Percentiles rank a stretch among this genome's conserved stretches.
These are phyloP conservation scores for Sebastes minor DNA, from an alignment of 2,797 vertebrate genomes.

Conservation along the genomic window DNA sequence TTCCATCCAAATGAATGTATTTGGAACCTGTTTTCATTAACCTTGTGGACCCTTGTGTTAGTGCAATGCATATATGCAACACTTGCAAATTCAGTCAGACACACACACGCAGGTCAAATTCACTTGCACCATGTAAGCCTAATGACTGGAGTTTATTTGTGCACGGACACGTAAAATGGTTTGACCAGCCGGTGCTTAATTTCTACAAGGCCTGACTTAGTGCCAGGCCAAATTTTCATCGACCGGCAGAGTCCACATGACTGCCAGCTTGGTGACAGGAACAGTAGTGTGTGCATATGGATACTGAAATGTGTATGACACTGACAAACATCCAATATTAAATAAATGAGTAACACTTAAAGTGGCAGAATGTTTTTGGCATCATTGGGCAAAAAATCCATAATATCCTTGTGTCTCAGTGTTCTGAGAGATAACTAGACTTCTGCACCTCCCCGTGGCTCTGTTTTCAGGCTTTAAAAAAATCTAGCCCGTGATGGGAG, in stretches of 20 bases:
- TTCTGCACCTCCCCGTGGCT: too few species aligned
- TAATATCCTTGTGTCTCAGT: too few species aligned
- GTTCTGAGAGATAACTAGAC: too few species aligned
- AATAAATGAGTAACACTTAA: not conserved
- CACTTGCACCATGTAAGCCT: constrained; percentile 44
- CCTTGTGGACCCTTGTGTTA: constrained; percentile 54
- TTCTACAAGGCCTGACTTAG: constrained; percentile 42
- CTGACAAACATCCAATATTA: not conserved
- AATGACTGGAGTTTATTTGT: constrained; percentile 69
- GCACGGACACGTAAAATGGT: constrained; percentile 51
- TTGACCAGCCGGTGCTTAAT: constrained; percentile 54
- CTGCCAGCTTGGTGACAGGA: not conserved
- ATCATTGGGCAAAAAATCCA: too few species aligned
- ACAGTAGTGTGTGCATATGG: not conserved
- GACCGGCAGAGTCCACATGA: not conserved
- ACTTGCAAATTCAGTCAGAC: constrained; percentile 39
- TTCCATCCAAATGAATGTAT: constrained; percentile 54
- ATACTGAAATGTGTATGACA: not conserved
- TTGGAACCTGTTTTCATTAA: constrained; percentile 66
- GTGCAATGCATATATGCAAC: constrained; percentile 49
- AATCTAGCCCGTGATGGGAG: too few species aligned
- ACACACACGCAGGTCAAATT: constrained; percentile 2
- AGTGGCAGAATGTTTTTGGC: too few species aligned
- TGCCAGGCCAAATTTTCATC: constrained; percentile 39
- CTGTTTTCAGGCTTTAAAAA: too few species aligned